Evolutionary conservation across 2,888 invertebrate genomes (phyloP), one percentile per base, ranked within the genome.

Genomic region (Apodemia hepburni): DNA sequence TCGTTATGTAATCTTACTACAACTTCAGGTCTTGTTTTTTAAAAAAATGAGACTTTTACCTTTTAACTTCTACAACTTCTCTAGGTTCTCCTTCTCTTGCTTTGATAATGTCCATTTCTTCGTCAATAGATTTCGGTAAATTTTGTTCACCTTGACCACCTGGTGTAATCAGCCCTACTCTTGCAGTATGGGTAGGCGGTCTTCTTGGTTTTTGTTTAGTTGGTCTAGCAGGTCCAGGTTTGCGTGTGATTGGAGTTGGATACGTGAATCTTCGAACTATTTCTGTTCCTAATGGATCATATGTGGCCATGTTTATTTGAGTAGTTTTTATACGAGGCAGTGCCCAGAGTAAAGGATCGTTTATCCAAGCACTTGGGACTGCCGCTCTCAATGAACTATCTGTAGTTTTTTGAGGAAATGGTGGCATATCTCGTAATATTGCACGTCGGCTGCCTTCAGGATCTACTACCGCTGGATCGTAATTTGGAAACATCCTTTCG

Each of bases 61-160:
- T 60, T 49, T 33, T 70, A 59, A 74, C 77, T 69, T 69, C 6
- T 69, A 69, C 2, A 59, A 60, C 58, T 72, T 73, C 15, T 71
- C 73, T 67, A 71, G 73, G 33, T 75, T 72, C 35, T 71, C 60
- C 61, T 74, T 60, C 47, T 74, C 59, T 61, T 73, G 73, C 29
- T 42, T 74, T 74, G 17, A 73, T 68, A 7, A 68, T 67, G 33
- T 74, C 72, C 58, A 74, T 69, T 57, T 73, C 69, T 17, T 71
- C 69, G 47, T 73, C 70, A 6, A 72, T 67, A 12, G 69, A 67
- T 62, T 71, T 71, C 9, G 69, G 65, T 42, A 68, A 51, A 58
- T 64, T 61, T 22, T 66, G 49, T 42, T 66, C 66, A 42, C 17
- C 29, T 17, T 51, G 60, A 27, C 59, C 62, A 60, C 62, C 65